These are phyloP conservation scores for Actinia equina DNA, from an alignment of 64 coral and sea anemone genomes.

Conservation along the genomic window DNA sequence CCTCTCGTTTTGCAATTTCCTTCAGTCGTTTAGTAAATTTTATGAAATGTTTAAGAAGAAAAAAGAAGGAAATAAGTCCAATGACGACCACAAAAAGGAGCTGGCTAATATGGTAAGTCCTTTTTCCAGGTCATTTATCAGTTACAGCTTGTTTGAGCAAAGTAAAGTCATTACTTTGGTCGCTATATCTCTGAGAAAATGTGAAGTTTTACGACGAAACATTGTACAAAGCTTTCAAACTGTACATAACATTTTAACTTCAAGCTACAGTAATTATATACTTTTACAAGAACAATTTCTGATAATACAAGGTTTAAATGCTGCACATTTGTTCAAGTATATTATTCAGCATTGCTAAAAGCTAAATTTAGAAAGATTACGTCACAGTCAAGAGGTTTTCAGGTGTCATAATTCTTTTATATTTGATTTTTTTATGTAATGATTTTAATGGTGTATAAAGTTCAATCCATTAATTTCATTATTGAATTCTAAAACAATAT, in stretches of 20 bases:
- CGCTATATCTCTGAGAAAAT: not conserved
- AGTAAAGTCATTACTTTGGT: not conserved
- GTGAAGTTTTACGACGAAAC: not conserved
- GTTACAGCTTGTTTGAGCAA: not conserved
- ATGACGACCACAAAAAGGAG: not conserved
- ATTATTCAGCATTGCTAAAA: not conserved
- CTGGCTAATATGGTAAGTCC: slow-evolving; percentile 25
- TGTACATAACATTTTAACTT: not conserved
- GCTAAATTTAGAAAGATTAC: not conserved
- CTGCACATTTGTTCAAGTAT: not conserved
- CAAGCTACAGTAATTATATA: not conserved
- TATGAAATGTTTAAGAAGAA: slow-evolving; percentile 18
- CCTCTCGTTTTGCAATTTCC: slow-evolving; percentile 12
- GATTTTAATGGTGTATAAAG: too few species aligned
- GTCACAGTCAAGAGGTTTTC: not conserved
- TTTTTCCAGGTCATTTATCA: not conserved
- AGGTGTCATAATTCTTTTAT: not conserved
- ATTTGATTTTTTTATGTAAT: not conserved
- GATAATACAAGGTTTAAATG: too few species aligned
- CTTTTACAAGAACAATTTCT: not conserved
- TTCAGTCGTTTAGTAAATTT: not conserved
- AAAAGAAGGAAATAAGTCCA: not conserved
- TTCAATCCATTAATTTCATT: too few species aligned
- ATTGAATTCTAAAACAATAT: too few species aligned
- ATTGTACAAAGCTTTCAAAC: not conserved